Evolutionary conservation across 2,888 invertebrate species (phyloP), one percentile per base, ranked within the genome.

Genomic region (Hirtodrosophila cameraria): DNA sequence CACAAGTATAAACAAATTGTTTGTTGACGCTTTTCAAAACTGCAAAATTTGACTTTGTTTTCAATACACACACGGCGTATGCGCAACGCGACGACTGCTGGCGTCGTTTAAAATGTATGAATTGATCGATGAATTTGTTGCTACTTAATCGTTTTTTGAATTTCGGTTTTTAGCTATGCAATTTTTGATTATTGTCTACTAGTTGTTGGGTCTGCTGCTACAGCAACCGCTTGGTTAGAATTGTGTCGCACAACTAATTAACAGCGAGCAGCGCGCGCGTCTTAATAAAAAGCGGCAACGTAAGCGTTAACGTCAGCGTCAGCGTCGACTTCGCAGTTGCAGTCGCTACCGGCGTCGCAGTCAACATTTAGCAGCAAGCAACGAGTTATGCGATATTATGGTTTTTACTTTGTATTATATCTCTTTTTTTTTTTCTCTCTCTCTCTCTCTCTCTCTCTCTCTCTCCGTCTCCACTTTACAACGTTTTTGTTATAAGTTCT

Each of bases 171-270:
- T 7, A 2, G 13, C 28, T 15, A 13, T 12, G 2, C 8, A n/a
- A 25, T 25, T 23, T 45, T 36, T 28, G 9, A 54, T 43, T 25
- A 23, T 30, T 28, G 13, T 13, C 9, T 43, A 41, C 20, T 42
- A 6, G 31, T 20, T 36, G n/a, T 33, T 50, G n/a, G 7, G n/a
- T 18, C 33, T 45, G 60, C 28, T 42, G 60, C 57, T 59, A 48
- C 80, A 61, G 58, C 85, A 75, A 77, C 88, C 88, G 88, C 74
- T 78, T 85, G 66, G 86, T 73, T 88, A 75, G 88, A 87, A 88
- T 81, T 79, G 75, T 80, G 71, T 73, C 81, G 87, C 77, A 75
- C 77, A 83, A 87, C 87, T 87, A 87, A 85, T 87, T 88, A 85
- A 80, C 66, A 64, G 77, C 59, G 72, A 67, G 63, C 75, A 79